Evolutionary conservation across 2,888 invertebrate genomes (phyloP).

Genomic region (Caenorhabditis angaria): DNA sequence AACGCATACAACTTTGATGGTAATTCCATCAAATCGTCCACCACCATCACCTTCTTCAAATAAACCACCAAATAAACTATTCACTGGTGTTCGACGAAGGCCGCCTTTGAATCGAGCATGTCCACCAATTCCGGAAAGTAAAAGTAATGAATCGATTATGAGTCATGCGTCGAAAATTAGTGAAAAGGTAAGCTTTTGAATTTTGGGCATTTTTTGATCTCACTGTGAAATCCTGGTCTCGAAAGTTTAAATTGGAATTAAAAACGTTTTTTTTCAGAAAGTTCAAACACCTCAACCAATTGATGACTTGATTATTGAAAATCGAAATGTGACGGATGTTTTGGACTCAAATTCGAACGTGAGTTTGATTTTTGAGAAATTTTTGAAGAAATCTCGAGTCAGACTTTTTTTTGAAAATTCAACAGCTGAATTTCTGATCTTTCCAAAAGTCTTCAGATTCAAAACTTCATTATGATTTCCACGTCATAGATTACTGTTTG

Average conservation of each 20-base stretch:
- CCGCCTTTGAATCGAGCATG: constrained; percentile 71
- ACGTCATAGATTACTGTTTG: no score
- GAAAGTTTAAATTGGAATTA: no score
- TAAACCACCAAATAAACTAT: constrained; percentile 27
- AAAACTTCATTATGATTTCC: no score
- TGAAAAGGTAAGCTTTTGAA: constrained; percentile 24
- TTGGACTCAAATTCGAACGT: constrained; percentile 43
- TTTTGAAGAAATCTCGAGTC: background rate
- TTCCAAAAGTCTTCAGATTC: no score
- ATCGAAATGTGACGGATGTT: constrained; percentile 51
- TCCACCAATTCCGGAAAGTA: constrained; percentile 71
- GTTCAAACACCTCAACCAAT: background rate
- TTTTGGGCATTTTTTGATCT: background rate
- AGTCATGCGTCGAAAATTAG: constrained; percentile 56
- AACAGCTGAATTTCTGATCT: no score
- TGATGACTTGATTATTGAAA: constrained; percentile 58
- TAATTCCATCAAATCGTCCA: constrained; percentile 58
- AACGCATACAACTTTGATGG: constrained; percentile 67
- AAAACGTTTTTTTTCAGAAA: background rate
- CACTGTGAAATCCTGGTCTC: background rate
- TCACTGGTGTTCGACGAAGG: constrained; percentile 52
- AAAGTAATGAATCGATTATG: constrained; percentile 69
- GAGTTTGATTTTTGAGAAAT: constrained; percentile 9
- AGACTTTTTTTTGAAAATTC: no score
- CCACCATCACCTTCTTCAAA: constrained; percentile 21